These are phyloP conservation scores for Diogma glabrata DNA, from an alignment of 2,888 invertebrate genomes.

Conservation along the genomic window DNA sequence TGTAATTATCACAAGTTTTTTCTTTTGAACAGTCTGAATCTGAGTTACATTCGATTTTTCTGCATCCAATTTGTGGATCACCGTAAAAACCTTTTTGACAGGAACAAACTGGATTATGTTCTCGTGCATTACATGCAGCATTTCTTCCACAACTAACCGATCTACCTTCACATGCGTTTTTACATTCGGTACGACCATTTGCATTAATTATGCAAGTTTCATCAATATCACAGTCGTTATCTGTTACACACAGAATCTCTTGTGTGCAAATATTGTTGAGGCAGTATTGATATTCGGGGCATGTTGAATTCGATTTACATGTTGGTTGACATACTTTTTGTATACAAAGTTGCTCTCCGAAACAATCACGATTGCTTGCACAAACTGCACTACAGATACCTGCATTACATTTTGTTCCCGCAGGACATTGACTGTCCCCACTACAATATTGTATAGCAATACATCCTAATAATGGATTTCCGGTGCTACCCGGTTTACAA, in stretches of 20 bases:
- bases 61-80: slow-evolving; percentile 69
- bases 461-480: slow-evolving; percentile 77
- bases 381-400: slow-evolving; percentile 71
- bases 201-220: slow-evolving; percentile 58
- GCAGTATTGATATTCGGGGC: slow-evolving; percentile 77
- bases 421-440: slow-evolving; percentile 66
- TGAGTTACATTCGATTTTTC: slow-evolving; percentile 61
- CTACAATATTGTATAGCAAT: slow-evolving; percentile 73
- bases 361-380: slow-evolving; percentile 69
- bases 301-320: slow-evolving; percentile 66
- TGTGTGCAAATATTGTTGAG: slow-evolving; percentile 74
- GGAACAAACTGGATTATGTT: slow-evolving; percentile 62
- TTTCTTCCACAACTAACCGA: slow-evolving; percentile 64
- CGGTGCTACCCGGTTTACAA: slow-evolving; percentile 75
- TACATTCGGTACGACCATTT: slow-evolving; percentile 65
- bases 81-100: slow-evolving; percentile 73
- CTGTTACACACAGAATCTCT: slow-evolving; percentile 60
- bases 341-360: slow-evolving; percentile 74
- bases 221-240: slow-evolving; percentile 59
- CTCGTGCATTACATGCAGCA: slow-evolving; percentile 61
- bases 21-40: slow-evolving; percentile 67
- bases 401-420: slow-evolving; percentile 71
- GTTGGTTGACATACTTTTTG: slow-evolving; percentile 76
- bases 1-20: slow-evolving; percentile 69
- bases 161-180: slow-evolving; percentile 57